These are phyloP conservation scores for Calcarius lapponicus DNA, from an alignment of 2,797 vertebrate species.

Conservation along the genomic window DNA sequence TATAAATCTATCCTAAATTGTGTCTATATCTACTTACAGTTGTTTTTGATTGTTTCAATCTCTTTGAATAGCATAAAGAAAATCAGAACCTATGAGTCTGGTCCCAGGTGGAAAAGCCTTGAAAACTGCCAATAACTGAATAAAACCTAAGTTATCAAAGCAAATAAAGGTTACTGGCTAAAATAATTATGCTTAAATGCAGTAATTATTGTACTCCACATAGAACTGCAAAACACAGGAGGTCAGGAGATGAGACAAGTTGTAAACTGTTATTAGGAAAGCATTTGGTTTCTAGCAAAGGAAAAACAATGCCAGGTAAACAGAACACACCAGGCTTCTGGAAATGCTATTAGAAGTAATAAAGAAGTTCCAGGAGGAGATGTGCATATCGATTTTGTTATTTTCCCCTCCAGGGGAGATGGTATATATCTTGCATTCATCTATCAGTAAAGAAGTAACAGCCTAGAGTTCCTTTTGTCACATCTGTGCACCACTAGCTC, in stretches of 20 bases:
- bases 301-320: neutral
- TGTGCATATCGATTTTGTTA: neutral
- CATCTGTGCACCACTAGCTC: neutral
- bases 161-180: neutral
- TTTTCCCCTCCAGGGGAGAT: neutral
- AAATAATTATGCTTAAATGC: neutral
- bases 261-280: neutral
- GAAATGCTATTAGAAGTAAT: neutral
- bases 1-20: neutral
- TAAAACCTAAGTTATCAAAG: neutral
- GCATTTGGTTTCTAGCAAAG: neutral
- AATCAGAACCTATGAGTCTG: neutral
- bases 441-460: neutral
- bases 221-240: neutral
- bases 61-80: neutral
- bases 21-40: neutral
- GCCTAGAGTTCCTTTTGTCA: neutral
- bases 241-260: neutral
- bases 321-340: neutral
- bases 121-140: neutral
- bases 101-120: neutral
- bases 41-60: neutral
- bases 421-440: neutral
- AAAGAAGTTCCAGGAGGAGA: neutral
- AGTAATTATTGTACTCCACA: neutral